Base-by-base conservation (phyloP, 2,797 vertebrate species). In the Manis pentadactyla region DNA sequence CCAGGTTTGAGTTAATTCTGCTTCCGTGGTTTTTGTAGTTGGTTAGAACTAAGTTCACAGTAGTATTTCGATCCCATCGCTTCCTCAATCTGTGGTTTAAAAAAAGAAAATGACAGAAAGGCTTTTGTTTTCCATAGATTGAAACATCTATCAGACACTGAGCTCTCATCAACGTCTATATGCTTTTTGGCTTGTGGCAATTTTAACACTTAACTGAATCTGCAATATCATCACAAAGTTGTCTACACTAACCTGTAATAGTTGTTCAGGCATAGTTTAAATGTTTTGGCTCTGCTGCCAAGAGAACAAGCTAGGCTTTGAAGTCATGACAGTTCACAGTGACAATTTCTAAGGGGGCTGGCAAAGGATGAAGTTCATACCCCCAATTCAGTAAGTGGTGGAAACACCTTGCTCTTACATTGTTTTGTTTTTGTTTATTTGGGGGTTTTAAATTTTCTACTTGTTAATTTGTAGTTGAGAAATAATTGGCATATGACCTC, bases 261-360 rank as follows among this genome's bases (percentile, higher is more conserved):
- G 84, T 42, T 69, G 18, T 83, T 93, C 53, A 66, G 49, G 85
- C 39, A 79, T 74, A 94, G 94, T 93, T 93, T 90, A 97, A 77
- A 96, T 39, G 46, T 23, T 92, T 88, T 74, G 66, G 90, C 81
- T 78, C 37, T 42, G 14, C 37, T 53, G 42, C 73, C 68, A 59
- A 87, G 85, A 93, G 42, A 92, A 87, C 51, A 93, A 49, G 63
- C 34, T 91, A 69, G 66, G 82, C 92, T 96, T 93, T 78, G 68
- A 94, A 93, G 71, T 83, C 92, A 57, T 12, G 61, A 74, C 15
- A 83, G 64, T 64, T 96, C 68, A 94, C 34, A 93, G 82, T 82
- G 87, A 82, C 29, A 59, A 13, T 53, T 82, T 96, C 69, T 73
- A 78, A 87, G 19, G 14, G 46, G 37, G 34, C 1, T 96, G 92